phyloP scores from a whole-genome alignment of 2,797 vertebrate genomes.

The Silurus lanzhouensis region DNA sequence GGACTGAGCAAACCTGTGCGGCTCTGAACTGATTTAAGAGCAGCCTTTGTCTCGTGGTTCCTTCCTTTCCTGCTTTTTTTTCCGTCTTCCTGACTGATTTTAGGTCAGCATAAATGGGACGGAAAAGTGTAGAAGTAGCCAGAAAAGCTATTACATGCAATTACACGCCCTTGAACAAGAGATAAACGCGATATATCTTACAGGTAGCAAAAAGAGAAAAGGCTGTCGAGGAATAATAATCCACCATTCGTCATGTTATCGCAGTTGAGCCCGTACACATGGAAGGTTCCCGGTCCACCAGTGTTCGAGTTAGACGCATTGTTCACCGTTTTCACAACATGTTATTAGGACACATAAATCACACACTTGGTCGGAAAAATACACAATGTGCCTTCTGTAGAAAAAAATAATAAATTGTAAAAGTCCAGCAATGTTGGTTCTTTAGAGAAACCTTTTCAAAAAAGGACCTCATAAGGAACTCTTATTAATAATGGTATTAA shows the following conservation, averaged over 20 bases:
- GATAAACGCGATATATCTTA: background rate
- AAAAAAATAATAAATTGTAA: background rate
- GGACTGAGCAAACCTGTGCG: conserved; percentile 23
- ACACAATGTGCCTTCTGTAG: background rate
- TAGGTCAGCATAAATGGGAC: conserved; percentile 9
- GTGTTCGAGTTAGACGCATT: background rate
- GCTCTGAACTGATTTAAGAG: conserved; percentile 35
- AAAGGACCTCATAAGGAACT: background rate
- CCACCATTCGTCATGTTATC: background rate
- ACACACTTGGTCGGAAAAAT: no score
- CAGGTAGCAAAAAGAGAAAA: background rate
- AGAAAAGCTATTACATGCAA: conserved; percentile 1
- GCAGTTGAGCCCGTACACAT: background rate
- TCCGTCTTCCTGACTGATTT: conserved; percentile 19
- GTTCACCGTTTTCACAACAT: conserved; percentile 3
- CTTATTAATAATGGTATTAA: no score
- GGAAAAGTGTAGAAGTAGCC: background rate
- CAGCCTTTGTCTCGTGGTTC: conserved; percentile 40
- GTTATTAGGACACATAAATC: conserved; percentile 3
- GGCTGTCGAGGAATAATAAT: conserved; percentile 10
- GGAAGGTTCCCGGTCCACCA: background rate
- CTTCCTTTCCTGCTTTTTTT: conserved; percentile 37
- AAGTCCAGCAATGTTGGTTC: background rate
- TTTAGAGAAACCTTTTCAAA: background rate
- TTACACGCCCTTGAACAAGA: background rate